Evolutionary conservation across 2,888 invertebrate species (phyloP).

Genomic region (Sphaeridia pumilis): DNA sequence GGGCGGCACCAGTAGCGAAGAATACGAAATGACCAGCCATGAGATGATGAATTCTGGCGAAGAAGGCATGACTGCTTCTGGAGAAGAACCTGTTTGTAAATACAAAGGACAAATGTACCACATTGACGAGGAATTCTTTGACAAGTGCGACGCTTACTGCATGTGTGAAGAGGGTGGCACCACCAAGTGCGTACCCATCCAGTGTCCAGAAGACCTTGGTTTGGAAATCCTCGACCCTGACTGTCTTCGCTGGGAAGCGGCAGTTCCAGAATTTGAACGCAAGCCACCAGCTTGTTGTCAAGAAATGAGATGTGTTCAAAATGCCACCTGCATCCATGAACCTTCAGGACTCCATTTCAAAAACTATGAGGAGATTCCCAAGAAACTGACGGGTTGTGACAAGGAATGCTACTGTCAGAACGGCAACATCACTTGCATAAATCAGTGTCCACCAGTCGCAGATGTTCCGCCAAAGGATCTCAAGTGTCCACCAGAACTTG

Average conservation of each 20-base stretch:
- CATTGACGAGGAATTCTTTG: conserved; percentile 60
- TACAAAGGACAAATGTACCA: conserved; percentile 38
- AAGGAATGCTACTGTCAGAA: conserved; percentile 71
- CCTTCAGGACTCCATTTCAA: conserved; percentile 49
- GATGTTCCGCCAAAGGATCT: conserved; percentile 62
- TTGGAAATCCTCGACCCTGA: conserved; percentile 69
- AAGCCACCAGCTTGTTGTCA: conserved; percentile 71
- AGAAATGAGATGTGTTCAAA: conserved; percentile 62
- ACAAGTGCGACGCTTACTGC: conserved; percentile 68
- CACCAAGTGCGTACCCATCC: conserved; percentile 63
- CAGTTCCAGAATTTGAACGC: conserved; percentile 52
- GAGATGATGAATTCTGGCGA: conserved; percentile 12
- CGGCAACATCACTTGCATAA: conserved; percentile 73
- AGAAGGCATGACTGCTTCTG: conserved; percentile 15
- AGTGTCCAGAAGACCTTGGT: conserved; percentile 73
- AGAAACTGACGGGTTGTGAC: conserved; percentile 66
- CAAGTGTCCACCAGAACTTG: conserved; percentile 53
- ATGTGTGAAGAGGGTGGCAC: conserved; percentile 55
- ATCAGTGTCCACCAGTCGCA: conserved; percentile 64
- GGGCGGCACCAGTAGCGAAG: conserved; percentile 10
- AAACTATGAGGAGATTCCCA: conserved; percentile 73
- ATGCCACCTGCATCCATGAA: conserved; percentile 69
- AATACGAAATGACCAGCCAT: conserved; percentile 10
- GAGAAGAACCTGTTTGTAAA: conserved; percentile 33
- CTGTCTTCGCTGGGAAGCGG: conserved; percentile 77